These are phyloP conservation scores for Amitus sp. DNA, from an alignment of 2,888 invertebrate genomes.

Conservation along the genomic window DNA sequence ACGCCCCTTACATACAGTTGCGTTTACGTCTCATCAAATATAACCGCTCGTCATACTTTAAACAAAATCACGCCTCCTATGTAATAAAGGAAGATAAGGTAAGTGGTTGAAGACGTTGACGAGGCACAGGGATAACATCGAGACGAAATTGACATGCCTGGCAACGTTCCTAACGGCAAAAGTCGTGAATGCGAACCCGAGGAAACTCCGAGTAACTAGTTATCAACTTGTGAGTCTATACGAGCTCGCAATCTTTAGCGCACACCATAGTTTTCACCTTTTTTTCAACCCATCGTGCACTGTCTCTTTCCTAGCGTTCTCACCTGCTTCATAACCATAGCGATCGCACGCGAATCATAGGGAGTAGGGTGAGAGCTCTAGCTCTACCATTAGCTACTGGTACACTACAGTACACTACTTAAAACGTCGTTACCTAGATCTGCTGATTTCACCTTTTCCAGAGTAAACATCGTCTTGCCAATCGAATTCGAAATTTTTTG, in stretches of 20 bases:
- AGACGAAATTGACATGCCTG: constrained; percentile 11
- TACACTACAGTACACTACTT: neutral
- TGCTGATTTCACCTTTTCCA: too few relatives aligned
- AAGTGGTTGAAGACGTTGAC: neutral
- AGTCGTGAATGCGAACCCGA: constrained; percentile 53
- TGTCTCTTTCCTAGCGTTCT: constrained; percentile 12
- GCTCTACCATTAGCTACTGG: neutral
- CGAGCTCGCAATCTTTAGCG: constrained; percentile 38
- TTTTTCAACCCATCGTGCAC: constrained; percentile 14
- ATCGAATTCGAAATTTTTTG: too few relatives aligned
- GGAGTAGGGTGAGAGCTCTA: constrained; percentile 25
- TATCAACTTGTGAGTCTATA: constrained; percentile 49
- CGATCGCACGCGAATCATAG: too few relatives aligned
- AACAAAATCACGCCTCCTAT: neutral
- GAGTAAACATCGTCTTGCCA: too few relatives aligned
- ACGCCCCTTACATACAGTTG: too few relatives aligned
- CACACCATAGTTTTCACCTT: constrained; percentile 21
- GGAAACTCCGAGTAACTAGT: constrained; percentile 49
- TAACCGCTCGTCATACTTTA: too few relatives aligned
- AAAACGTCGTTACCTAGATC: neutral
- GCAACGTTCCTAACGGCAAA: constrained; percentile 39
- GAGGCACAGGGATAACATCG: constrained; percentile 13
- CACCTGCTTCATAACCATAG: constrained; percentile 17
- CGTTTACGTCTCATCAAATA: too few relatives aligned
- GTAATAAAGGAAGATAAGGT: too few relatives aligned